Percentiles rank a stretch among this genome's conserved stretches.
Conservation (phyloP, 2,888 invertebrate genomes). For the Xiphydria camelus region DNA sequence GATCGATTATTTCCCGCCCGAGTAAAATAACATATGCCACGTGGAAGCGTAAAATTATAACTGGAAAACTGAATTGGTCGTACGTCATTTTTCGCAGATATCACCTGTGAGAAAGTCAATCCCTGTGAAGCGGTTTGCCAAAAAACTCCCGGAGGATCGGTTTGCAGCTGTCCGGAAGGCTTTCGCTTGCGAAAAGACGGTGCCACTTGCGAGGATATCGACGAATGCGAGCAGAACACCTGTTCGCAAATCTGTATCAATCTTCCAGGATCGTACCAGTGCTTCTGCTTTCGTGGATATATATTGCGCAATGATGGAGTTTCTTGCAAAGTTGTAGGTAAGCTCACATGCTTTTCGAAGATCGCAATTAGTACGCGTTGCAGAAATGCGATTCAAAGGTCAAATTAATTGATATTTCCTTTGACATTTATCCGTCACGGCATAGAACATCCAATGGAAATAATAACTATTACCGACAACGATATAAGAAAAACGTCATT, state of each 20-base stretch:
- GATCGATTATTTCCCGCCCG: not conserved
- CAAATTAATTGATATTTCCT: slow-evolving; percentile 9
- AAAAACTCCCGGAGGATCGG: slow-evolving; percentile 68
- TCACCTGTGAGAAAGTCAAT: slow-evolving; percentile 56
- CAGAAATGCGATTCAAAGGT: not conserved
- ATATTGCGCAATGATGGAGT: slow-evolving; percentile 65
- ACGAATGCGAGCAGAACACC: slow-evolving; percentile 69
- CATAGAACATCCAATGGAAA: slow-evolving; percentile 48
- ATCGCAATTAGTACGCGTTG: not conserved
- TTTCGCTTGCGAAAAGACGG: slow-evolving; percentile 62
- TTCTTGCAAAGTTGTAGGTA: slow-evolving; percentile 70
- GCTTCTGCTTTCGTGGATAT: slow-evolving; percentile 66
- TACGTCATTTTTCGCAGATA: slow-evolving; percentile 50
- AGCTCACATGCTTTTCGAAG: too few relatives aligned
- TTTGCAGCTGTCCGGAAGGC: slow-evolving; percentile 69
- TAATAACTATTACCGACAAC: slow-evolving; percentile 39
- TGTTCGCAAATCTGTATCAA: slow-evolving; percentile 73
- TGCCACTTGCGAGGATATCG: slow-evolving; percentile 67
- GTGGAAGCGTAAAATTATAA: not conserved
- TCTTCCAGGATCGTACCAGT: slow-evolving; percentile 62
- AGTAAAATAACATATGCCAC: not conserved
- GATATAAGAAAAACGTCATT: slow-evolving; percentile 46
- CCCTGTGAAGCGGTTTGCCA: slow-evolving; percentile 65
- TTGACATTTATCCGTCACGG: too few relatives aligned
- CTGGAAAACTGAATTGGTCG: not conserved